A percentile compares a stretch with the other conserved stretches of the same genome.
These are phyloP conservation scores for Poliocrania exsul DNA, from an alignment of 2,797 vertebrate species.

Conservation along the genomic window DNA sequence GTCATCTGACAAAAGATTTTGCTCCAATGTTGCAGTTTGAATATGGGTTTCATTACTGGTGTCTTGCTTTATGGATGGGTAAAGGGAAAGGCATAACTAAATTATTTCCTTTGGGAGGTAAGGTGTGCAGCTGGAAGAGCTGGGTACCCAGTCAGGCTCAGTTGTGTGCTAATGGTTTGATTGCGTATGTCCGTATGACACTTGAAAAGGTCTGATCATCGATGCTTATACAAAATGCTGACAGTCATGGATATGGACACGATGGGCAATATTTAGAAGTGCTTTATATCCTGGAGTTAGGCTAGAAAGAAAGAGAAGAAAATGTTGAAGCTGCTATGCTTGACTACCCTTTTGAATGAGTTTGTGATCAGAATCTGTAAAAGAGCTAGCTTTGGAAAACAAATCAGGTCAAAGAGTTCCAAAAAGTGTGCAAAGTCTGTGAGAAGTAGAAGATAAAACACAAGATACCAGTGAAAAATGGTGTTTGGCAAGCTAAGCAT, in stretches of 20 bases:
- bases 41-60: neutral
- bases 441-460: neutral
- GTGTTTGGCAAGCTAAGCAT: neutral
- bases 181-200: neutral
- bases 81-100: neutral
- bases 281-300: neutral
- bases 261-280: neutral
- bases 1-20: neutral
- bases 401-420: neutral
- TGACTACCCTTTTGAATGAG: neutral
- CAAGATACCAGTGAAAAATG: neutral
- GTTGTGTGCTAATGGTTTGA: neutral
- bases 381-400: neutral
- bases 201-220: neutral
- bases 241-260: neutral
- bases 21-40: neutral
- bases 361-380: neutral
- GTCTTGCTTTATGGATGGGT: neutral
- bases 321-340: neutral
- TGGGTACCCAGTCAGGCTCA: neutral
- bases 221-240: neutral
- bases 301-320: neutral
- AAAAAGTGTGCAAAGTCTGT: neutral
- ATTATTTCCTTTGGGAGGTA: neutral
- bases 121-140: neutral